Conservation (phyloP, 1,140 invertebrate species). For the Drosophila repleta region DNA sequence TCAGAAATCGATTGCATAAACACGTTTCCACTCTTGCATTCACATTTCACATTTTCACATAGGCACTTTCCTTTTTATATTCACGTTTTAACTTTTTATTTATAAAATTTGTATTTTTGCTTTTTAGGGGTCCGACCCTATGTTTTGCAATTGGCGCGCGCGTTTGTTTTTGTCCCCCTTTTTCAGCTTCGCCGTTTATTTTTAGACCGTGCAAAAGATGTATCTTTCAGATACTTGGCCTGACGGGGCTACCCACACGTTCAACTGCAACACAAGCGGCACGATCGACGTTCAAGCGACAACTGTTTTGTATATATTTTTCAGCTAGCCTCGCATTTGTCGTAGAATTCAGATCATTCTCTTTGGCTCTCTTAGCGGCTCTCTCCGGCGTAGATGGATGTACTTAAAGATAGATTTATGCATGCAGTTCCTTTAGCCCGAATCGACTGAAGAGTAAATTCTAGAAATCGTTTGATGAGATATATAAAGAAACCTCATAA, state of each 20-base stretch:
- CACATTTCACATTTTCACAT: too few relatives aligned
- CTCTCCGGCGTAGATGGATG: slow-evolving; percentile 5
- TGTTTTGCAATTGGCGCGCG: slow-evolving; percentile 65
- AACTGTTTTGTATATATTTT: slow-evolving; percentile 50
- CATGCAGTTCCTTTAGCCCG: not conserved
- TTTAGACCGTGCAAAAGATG: slow-evolving; percentile 69
- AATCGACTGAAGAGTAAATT: not conserved
- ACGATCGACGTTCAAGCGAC: slow-evolving; percentile 67
- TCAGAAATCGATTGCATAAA: slow-evolving; percentile 37
- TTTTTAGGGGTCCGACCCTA: slow-evolving; percentile 40
- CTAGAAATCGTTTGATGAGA: not conserved
- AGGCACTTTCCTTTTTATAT: slow-evolving; percentile 16
- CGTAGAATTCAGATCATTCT: slow-evolving; percentile 8
- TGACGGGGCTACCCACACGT: slow-evolving; percentile 27
- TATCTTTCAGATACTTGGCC: slow-evolving; percentile 54
- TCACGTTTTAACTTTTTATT: slow-evolving; percentile 5
- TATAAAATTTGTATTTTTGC: slow-evolving; percentile 24
- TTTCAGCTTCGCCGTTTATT: slow-evolving; percentile 43
- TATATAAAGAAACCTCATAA: not conserved
- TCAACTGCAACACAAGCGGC: slow-evolving; percentile 48
- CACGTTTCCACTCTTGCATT: slow-evolving; percentile 30
- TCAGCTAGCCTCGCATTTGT: slow-evolving; percentile 23
- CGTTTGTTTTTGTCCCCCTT: slow-evolving; percentile 60
- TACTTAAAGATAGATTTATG: slow-evolving; percentile 11
- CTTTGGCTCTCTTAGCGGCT: slow-evolving; percentile 34